Base-by-base conservation (phyloP, 2,888 invertebrate species). In the Catocala fraxini region DNA sequence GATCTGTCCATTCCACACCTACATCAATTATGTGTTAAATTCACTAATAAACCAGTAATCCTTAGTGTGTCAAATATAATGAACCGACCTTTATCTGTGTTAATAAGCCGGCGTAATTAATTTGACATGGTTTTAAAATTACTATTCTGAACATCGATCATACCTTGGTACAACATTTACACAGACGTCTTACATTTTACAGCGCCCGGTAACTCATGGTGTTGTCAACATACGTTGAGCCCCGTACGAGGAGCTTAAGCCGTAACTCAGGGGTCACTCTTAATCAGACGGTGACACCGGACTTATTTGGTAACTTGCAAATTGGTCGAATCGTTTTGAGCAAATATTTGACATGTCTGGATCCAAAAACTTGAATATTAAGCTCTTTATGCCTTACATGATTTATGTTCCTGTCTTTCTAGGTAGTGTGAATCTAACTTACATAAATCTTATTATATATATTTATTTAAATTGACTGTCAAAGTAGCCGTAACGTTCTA, bases 101-200 rank as follows among this genome's bases (percentile, higher is more conserved):
- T 74, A 74, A 78, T 74, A 60, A 68, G 67, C 66, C 60, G 57
- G 47, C 68, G 79, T 81, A 76, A 84, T 83, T 84, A 79, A 68
- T 73, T 79, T 75, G 79, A 82, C 78, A 80, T 68, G 79, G 69
- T 80, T 83, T 71, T 73, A 63, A 77, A 80, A 80, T 79, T 78
- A 73, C 71, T 71, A 78, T 77, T 69, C 68, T 56, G 61, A 65
- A 62, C 62, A 82, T 84, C 80, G 65, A 79, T 77, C 82, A 77
- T 71, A 65, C 70, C 69, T 70, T 73, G 77, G 78, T 80, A 77
- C 73, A 68, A 65, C 62, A 79, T 84, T 79, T 72, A 70, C 75
- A 71, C 58, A 62, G 63, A 61, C 51, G 74, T 76, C 53, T 77
- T 71, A 45, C 75, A 73, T 58, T 85, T 68, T 76, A 73, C 35